Conservation (phyloP, 1,140 invertebrate species). For the Acarapis woodi region DNA sequence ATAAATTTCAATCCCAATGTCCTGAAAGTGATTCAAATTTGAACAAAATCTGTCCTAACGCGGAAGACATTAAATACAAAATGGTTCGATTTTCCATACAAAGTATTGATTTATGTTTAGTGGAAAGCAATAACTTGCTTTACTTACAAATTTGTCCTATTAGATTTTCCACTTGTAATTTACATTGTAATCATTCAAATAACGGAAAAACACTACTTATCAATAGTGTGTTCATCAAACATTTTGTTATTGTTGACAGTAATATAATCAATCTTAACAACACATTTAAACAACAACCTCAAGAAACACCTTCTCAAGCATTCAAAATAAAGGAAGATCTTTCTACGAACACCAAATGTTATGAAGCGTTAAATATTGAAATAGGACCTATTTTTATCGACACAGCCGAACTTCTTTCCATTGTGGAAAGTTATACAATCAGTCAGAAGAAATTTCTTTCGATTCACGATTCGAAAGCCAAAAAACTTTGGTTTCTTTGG, state of each 20-base stretch:
- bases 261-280: constrained; percentile 11
- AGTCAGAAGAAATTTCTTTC: constrained; percentile 33
- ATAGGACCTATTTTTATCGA: constrained; percentile 72
- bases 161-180: constrained; percentile 61
- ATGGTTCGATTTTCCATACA: constrained; percentile 73
- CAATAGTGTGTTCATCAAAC: constrained; percentile 38
- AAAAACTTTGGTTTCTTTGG: constrained; percentile 84
- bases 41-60: constrained; percentile 39
- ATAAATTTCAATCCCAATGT: constrained; percentile 40
- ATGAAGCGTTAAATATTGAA: constrained; percentile 65
- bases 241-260: constrained; percentile 21
- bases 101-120: constrained; percentile 59
- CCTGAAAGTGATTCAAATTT: constrained; percentile 29
- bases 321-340: constrained; percentile 9
- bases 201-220: constrained; percentile 62
- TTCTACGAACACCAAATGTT: constrained; percentile 26
- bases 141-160: constrained; percentile 55
- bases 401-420: constrained; percentile 33
- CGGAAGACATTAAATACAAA: constrained; percentile 75
- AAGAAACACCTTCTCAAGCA: constrained; percentile 1
- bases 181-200: constrained; percentile 63
- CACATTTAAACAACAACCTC: constrained; percentile 4
- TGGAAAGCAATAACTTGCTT: constrained; percentile 56
- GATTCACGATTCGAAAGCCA: constrained; percentile 55
- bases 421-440: constrained; percentile 9